These are phyloP conservation scores for Himalopsyche anomala DNA, from an alignment of 2,888 invertebrate genomes.

Conservation along the genomic window DNA sequence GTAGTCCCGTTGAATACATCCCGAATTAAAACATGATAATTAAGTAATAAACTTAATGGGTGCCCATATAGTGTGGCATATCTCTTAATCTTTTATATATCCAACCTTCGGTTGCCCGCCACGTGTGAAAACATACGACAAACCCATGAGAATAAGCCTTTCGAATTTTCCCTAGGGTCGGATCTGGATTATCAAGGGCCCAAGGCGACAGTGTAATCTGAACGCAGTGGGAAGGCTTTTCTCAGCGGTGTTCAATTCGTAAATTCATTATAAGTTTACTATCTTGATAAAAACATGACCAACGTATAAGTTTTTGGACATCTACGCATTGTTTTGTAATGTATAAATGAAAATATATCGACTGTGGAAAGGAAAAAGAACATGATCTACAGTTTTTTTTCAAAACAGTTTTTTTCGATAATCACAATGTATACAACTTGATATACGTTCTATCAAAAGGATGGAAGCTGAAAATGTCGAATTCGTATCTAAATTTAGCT, in stretches of 20 bases:
- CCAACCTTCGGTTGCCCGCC: conserved; percentile 8
- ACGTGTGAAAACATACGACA: conserved; percentile 31
- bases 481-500: no score
- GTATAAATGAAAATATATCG: no score
- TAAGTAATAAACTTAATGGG: conserved; percentile 26
- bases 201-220: conserved; percentile 10
- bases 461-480: no score
- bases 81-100: conserved; percentile 22
- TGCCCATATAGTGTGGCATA: not conserved
- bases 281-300: not conserved
- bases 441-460: no score
- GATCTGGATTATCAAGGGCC: conserved; percentile 19
- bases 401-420: no score
- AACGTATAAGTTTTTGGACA: no score
- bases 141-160: conserved; percentile 16
- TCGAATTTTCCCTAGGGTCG: conserved; percentile 9
- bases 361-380: no score
- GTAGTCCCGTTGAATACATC: not conserved
- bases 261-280: not conserved
- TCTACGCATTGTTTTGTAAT: no score
- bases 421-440: no score
- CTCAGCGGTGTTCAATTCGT: not conserved
- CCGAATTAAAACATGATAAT: conserved; percentile 12
- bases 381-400: no score
- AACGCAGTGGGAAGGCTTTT: not conserved